phyloP scores from a whole-genome alignment of 92 coral and sea anemone species.

The Phenganax stokvisi region DNA sequence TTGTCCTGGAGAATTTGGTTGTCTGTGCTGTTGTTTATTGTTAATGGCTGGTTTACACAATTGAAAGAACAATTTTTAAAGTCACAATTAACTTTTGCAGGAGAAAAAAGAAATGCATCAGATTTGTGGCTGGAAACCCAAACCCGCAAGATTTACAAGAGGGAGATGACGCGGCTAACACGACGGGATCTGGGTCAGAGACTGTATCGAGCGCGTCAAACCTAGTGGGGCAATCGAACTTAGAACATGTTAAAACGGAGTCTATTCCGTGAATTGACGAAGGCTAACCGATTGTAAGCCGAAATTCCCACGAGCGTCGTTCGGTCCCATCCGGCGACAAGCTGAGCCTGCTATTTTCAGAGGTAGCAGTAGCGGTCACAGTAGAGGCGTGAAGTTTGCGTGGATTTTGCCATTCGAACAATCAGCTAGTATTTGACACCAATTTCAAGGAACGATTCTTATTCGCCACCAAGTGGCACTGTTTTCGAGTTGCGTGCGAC shows the following conservation, averaged over 20 bases:
- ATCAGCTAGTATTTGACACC: background rate
- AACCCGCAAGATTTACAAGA: constrained; percentile 63
- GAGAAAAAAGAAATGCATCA: constrained; percentile 95
- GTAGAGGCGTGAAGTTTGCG: background rate
- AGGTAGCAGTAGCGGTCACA: background rate
- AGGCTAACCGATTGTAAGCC: background rate
- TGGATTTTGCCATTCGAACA: background rate
- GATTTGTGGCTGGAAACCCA: constrained; percentile 84
- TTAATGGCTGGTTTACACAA: too few species aligned
- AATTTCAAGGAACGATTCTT: too few species aligned
- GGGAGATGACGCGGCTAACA: constrained; percentile 48
- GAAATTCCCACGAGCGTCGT: background rate
- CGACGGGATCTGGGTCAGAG: constrained; percentile 58
- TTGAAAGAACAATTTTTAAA: too few species aligned
- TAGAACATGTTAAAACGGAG: constrained; percentile 32
- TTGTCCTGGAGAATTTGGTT: too few species aligned
- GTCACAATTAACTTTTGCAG: constrained; percentile 39
- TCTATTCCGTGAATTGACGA: constrained; percentile 15
- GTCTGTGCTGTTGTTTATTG: too few species aligned
- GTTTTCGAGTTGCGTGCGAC: background rate
- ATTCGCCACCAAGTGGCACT: too few species aligned
- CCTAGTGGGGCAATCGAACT: constrained; percentile 18
- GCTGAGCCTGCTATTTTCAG: background rate
- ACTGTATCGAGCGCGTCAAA: constrained; percentile 8
- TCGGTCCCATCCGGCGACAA: background rate